Evolutionary conservation across 1,140 invertebrate genomes (phyloP).

Genomic region (Drosophila lini): DNA sequence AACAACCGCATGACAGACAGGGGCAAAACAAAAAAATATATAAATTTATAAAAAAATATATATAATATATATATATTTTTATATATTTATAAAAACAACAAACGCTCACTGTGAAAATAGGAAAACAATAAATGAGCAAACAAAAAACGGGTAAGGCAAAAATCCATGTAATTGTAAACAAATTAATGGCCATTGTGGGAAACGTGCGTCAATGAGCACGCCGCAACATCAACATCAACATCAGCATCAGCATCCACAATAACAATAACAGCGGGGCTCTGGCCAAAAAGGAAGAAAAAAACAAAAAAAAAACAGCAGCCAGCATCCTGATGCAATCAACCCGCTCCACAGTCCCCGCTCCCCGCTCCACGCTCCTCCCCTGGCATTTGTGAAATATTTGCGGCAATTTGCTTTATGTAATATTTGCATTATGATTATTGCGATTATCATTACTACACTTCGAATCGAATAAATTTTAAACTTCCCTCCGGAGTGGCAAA

Average conservation of each 20-base stretch:
- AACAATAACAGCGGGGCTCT: slow-evolving; percentile 16
- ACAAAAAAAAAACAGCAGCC: slow-evolving; percentile 1
- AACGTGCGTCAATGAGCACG: slow-evolving; percentile 57
- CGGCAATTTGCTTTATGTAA: slow-evolving; percentile 52
- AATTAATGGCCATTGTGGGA: slow-evolving; percentile 62
- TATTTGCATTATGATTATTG: slow-evolving; percentile 62
- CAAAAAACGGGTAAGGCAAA: slow-evolving; percentile 43
- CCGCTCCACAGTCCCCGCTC: not conserved
- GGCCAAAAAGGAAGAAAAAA: not conserved
- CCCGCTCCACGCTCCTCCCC: not conserved
- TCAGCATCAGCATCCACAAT: slow-evolving; percentile 5
- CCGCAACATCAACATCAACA: slow-evolving; percentile 48
- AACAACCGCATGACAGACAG: slow-evolving; percentile 18
- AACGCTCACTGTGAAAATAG: slow-evolving; percentile 9
- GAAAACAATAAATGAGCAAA: slow-evolving; percentile 26
- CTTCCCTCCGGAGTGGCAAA: slow-evolving; percentile 13
- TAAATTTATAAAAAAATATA: too few species aligned
- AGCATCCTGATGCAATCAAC: slow-evolving; percentile 18
- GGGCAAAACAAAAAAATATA: not conserved
- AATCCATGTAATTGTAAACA: slow-evolving; percentile 64
- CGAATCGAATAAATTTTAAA: slow-evolving; percentile 49
- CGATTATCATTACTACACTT: slow-evolving; percentile 51
- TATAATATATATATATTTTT: too few species aligned
- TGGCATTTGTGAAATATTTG: slow-evolving; percentile 52
- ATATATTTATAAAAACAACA: not conserved